Evolutionary conservation across 2,113 vertebrate genomes (phyloP).

Genomic region (Dolichotis patagonum): DNA sequence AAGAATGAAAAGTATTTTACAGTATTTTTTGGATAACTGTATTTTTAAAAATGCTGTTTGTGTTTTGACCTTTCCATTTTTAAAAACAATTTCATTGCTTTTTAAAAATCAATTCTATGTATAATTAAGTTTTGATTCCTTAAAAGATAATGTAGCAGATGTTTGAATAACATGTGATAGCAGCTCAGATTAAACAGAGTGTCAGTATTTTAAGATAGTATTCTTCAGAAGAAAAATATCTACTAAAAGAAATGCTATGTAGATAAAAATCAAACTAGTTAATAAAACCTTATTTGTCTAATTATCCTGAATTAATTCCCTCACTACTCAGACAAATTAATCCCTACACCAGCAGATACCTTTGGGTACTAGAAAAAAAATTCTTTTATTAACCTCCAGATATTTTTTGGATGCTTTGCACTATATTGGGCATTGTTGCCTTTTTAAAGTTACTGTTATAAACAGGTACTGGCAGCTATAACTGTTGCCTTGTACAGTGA

Average conservation of each 20-base stretch:
- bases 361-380: not conserved
- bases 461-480: not conserved
- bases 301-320: not conserved
- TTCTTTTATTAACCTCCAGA: not conserved
- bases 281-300: not conserved
- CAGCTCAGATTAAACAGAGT: not conserved
- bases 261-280: not conserved
- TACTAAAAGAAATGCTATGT: not conserved
- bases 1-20: slow-evolving; percentile 44
- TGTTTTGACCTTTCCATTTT: slow-evolving; percentile 39
- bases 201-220: slow-evolving; percentile 20
- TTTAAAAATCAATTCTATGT: slow-evolving; percentile 42
- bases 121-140: slow-evolving; percentile 49
- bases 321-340: not conserved
- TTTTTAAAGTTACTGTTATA: not conserved
- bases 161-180: not conserved
- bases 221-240: slow-evolving; percentile 34
- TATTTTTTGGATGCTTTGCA: not conserved
- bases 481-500: not conserved
- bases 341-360: not conserved
- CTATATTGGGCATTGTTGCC: not conserved
- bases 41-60: slow-evolving; percentile 60
- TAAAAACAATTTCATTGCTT: slow-evolving; percentile 32
- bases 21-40: slow-evolving; percentile 49
- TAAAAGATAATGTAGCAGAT: slow-evolving; percentile 54